Conservation (phyloP, 2,113 vertebrate genomes). For the Python bivittatus region DNA sequence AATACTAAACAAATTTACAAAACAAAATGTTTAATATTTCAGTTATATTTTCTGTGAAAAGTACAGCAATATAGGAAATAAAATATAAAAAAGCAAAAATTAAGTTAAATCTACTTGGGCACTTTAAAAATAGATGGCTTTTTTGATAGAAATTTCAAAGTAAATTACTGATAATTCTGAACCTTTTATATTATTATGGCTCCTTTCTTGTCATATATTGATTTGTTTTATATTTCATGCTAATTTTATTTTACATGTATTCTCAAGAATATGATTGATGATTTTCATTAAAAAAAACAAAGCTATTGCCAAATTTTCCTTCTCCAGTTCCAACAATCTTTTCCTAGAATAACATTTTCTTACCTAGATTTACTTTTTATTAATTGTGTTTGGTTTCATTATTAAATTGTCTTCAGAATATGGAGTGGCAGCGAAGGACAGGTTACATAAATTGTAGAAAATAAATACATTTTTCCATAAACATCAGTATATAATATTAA, state of each 20-base stretch:
- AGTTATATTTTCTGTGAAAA: conserved; percentile 24
- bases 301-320: neutral
- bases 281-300: neutral
- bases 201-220: neutral
- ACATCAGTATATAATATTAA: neutral
- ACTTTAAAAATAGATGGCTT: neutral
- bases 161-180: neutral
- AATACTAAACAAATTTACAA: conserved; percentile 2
- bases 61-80: neutral
- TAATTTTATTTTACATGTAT: neutral
- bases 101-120: neutral
- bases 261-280: neutral
- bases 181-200: neutral
- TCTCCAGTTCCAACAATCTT: neutral
- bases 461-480: neutral
- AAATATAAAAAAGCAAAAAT: conserved; percentile 25
- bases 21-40: conserved; percentile 24
- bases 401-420: neutral
- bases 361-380: neutral
- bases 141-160: neutral
- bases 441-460: neutral
- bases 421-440: too few relatives aligned
- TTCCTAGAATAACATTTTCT: neutral
- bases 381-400: neutral
- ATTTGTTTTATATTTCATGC: neutral